Percentiles rank a stretch among this genome's conserved stretches.
Evolutionary conservation across 2,888 invertebrate genomes (phyloP).

Genomic region (Drosophila mettleri): DNA sequence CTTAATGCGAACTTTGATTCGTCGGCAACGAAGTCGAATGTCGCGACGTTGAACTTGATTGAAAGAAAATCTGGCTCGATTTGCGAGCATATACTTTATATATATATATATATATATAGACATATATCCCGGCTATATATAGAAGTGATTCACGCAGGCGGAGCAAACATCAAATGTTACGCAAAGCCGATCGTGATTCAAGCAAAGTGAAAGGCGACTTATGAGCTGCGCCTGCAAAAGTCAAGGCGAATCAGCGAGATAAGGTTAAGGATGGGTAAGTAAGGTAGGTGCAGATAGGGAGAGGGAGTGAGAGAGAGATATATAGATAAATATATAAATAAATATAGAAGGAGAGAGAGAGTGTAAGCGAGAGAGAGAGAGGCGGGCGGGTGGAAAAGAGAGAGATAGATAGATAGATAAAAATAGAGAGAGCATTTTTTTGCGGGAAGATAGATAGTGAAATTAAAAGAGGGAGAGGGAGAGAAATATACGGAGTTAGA

Average conservation of each 20-base stretch:
- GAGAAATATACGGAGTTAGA: neutral
- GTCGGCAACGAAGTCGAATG: slow-evolving; percentile 7
- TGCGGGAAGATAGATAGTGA: too few relatives aligned
- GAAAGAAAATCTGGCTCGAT: slow-evolving; percentile 22
- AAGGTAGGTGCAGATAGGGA: neutral
- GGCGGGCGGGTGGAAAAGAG: too few relatives aligned
- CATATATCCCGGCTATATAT: neutral
- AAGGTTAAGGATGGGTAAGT: neutral
- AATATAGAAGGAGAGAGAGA: neutral
- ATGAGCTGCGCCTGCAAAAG: slow-evolving; percentile 1
- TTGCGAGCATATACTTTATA: neutral
- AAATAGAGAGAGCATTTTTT: neutral
- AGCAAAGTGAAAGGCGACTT: slow-evolving; percentile 37
- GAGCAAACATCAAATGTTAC: neutral
- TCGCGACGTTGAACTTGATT: slow-evolving; percentile 17
- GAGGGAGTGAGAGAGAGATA: neutral
- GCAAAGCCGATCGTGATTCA: slow-evolving; percentile 12
- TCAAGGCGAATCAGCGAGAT: neutral
- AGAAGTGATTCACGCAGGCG: slow-evolving; percentile 31
- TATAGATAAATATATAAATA: neutral
- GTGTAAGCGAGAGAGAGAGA: neutral
- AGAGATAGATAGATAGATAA: neutral
- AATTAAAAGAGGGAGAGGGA: neutral
- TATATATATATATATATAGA: neutral
- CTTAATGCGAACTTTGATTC: slow-evolving; percentile 26